Conservation (phyloP, 2,113 vertebrate genomes). For the Seriola dumerili region DNA sequence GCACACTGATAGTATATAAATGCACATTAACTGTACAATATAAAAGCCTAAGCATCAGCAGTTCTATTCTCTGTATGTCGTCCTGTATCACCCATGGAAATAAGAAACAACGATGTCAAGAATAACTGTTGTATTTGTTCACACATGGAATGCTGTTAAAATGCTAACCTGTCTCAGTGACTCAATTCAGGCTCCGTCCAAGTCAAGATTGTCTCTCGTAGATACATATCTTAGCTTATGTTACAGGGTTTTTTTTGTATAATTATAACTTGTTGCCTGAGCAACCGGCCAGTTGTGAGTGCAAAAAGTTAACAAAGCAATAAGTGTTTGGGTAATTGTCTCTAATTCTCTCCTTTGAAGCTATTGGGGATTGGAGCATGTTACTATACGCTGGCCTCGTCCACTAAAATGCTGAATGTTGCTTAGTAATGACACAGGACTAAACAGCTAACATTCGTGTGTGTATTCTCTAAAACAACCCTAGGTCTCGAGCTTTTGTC, state of each 20-base stretch:
- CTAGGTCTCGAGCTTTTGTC: slow-evolving; percentile 79
- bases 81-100: slow-evolving; percentile 60
- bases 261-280: slow-evolving; percentile 65
- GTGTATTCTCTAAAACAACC: slow-evolving; percentile 73
- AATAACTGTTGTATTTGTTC: slow-evolving; percentile 64
- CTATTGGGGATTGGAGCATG: slow-evolving; percentile 69
- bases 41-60: slow-evolving; percentile 41
- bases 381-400: slow-evolving; percentile 58
- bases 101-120: slow-evolving; percentile 67
- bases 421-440: slow-evolving; percentile 53
- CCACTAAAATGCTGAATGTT: slow-evolving; percentile 57
- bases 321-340: slow-evolving; percentile 80
- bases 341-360: slow-evolving; percentile 69
- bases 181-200: slow-evolving; percentile 64
- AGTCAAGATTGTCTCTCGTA: slow-evolving; percentile 69
- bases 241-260: slow-evolving; percentile 84
- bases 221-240: slow-evolving; percentile 75
- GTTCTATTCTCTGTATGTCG: slow-evolving; percentile 58
- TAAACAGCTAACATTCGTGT: slow-evolving; percentile 61
- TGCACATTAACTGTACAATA: slow-evolving; percentile 38
- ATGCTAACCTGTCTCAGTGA: slow-evolving; percentile 71
- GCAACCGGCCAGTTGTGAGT: slow-evolving; percentile 76
- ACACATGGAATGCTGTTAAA: slow-evolving; percentile 63
- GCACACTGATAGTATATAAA: too few species aligned
- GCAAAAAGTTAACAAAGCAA: slow-evolving; percentile 87